These are phyloP conservation scores for Odiellus spinosus DNA, from an alignment of 2,888 invertebrate genomes.

Conservation along the genomic window DNA sequence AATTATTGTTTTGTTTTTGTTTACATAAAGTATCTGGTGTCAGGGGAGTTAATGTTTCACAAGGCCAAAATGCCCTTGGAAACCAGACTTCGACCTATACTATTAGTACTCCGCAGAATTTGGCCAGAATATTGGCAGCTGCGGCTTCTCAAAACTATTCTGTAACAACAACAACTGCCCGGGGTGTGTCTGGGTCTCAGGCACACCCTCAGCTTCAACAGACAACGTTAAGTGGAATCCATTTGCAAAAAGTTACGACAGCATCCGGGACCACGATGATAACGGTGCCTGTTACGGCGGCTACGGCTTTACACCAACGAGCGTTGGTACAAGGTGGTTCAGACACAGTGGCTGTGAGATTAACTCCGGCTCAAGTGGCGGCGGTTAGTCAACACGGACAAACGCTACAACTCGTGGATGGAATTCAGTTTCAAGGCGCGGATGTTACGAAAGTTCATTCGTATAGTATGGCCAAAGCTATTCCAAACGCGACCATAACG, in stretches of 20 bases:
- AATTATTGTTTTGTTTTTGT: not conserved
- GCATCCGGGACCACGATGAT: conserved; percentile 6
- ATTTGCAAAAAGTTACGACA: conserved; percentile 8
- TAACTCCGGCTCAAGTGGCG: conserved; percentile 5
- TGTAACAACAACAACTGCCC: conserved; percentile 6
- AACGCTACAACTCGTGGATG: conserved; percentile 6
- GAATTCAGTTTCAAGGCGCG: conserved; percentile 4
- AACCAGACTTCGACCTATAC: not conserved
- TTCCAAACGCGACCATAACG: conserved; percentile 3
- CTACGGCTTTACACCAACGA: conserved; percentile 4
- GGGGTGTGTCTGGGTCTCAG: conserved; percentile 2
- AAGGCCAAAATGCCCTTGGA: too few species aligned
- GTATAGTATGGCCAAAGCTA: conserved; percentile 13
- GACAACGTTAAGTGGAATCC: conserved; percentile 5
- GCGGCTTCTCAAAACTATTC: conserved; percentile 6
- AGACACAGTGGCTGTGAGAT: conserved; percentile 6
- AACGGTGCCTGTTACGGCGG: conserved; percentile 6
- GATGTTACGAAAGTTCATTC: conserved; percentile 16
- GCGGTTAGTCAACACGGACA: conserved; percentile 2
- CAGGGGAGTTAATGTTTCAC: too few species aligned
- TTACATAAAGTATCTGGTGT: too few species aligned
- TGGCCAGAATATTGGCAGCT: conserved; percentile 10
- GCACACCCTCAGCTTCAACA: not conserved
- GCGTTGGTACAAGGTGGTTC: conserved; percentile 5
- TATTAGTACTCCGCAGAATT: conserved; percentile 6